Percentiles rank a stretch among this genome's conserved stretches.
Evolutionary conservation across 2,797 vertebrate species (phyloP).

Genomic region (Pipistrellus pipistrellus): DNA sequence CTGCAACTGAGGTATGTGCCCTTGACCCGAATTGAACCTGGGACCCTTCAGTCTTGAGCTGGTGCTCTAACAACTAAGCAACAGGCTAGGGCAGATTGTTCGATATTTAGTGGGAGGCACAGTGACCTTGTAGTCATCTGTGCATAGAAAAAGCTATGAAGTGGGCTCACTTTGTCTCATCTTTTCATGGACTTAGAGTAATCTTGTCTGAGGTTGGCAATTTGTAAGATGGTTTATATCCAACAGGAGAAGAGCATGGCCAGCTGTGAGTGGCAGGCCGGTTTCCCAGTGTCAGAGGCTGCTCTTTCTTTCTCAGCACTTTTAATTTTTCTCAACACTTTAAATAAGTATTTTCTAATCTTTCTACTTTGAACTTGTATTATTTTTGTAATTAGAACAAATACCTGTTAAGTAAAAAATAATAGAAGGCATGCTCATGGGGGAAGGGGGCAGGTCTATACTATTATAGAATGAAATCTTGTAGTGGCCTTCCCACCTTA

Average conservation of each 20-base stretch:
- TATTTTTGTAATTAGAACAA: constrained; percentile 45
- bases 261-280: background rate
- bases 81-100: background rate
- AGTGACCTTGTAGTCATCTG: background rate
- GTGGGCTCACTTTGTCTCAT: background rate
- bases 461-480: background rate
- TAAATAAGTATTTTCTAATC: constrained; percentile 17
- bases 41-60: too few relatives aligned
- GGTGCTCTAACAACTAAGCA: too few relatives aligned
- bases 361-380: constrained; percentile 43
- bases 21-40: too few relatives aligned
- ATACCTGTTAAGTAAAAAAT: background rate
- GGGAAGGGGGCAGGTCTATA: background rate
- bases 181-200: background rate
- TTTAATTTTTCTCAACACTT: constrained; percentile 3
- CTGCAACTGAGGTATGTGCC: too few relatives aligned
- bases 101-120: background rate
- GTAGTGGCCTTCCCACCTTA: too few relatives aligned
- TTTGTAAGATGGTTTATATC: background rate
- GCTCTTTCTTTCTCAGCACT: background rate
- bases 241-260: background rate
- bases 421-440: background rate
- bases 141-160: background rate
- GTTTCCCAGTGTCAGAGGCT: background rate
- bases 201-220: background rate